Evolutionary conservation across 2,113 vertebrate genomes (phyloP).

Genomic region (Heteronetta atricapilla): DNA sequence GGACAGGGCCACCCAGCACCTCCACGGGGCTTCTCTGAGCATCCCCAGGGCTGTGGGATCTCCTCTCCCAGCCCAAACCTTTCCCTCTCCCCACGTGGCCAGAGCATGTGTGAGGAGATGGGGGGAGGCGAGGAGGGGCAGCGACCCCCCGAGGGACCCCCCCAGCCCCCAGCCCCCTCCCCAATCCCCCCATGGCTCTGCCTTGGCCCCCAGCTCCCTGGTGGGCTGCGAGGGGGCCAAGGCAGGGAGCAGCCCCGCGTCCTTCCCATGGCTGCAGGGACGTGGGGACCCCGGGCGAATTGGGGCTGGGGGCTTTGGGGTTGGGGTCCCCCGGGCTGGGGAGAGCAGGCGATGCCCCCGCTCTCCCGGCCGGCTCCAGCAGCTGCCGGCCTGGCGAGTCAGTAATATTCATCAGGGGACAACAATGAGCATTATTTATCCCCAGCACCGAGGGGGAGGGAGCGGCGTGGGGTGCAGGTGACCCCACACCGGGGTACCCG

Average conservation of each 20-base stretch:
- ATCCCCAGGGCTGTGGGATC: background rate
- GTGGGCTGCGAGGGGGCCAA: background rate
- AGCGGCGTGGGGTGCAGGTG: slow-evolving; percentile 26
- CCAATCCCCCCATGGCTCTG: background rate
- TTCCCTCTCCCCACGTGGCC: accelerated
- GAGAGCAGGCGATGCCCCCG: background rate
- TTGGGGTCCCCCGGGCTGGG: background rate
- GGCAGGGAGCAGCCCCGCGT: background rate
- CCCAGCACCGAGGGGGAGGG: background rate
- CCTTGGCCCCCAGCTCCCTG: background rate
- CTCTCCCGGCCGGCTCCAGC: background rate
- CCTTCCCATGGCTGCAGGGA: background rate
- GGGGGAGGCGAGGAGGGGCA: background rate
- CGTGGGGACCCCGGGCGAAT: background rate
- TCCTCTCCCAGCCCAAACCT: background rate
- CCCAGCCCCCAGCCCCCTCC: too few species aligned
- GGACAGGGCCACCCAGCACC: background rate
- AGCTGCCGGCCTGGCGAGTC: slow-evolving; percentile 52
- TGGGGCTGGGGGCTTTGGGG: background rate
- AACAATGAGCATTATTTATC: slow-evolving; percentile 62
- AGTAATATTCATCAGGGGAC: slow-evolving; percentile 54
- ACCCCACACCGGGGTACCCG: background rate
- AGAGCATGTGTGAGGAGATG: accelerated
- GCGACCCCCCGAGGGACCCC: background rate
- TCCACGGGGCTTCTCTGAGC: background rate